Conservation (phyloP, 2,888 invertebrate species). For the Drosophila hamatofila region DNA sequence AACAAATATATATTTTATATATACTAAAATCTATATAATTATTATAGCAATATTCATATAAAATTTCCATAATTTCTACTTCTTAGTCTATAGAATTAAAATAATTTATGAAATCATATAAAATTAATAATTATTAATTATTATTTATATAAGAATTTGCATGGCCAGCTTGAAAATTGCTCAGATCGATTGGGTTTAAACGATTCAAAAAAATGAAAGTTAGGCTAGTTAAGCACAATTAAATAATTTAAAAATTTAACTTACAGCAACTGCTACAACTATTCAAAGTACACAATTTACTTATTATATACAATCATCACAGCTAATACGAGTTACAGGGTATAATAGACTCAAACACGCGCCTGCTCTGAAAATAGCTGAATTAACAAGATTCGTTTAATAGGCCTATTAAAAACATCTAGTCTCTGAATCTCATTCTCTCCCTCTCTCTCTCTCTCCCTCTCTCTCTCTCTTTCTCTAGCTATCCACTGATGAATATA, state of each 20-base stretch:
- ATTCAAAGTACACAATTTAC: background rate
- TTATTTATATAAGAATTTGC: background rate
- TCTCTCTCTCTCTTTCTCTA: constrained; percentile 81
- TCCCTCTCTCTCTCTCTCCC: background rate
- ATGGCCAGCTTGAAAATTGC: background rate
- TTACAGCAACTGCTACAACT: background rate
- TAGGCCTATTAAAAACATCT: constrained; percentile 7
- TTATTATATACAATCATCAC: background rate
- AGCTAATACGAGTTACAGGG: background rate
- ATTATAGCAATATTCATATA: no score
- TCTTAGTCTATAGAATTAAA: no score
- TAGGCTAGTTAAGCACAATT: background rate
- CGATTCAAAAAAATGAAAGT: background rate
- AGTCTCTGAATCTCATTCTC: constrained; percentile 7
- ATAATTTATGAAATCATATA: no score
- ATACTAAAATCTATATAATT: no score
- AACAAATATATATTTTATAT: no score
- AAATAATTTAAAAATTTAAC: background rate
- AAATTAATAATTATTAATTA: no score
- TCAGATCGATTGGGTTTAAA: background rate
- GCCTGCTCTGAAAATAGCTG: constrained; percentile 6
- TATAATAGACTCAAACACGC: constrained; percentile 19
- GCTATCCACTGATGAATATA: constrained; percentile 93
- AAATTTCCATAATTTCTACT: no score
- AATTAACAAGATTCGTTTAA: constrained; percentile 17